phyloP scores from a whole-genome alignment of 1,140 invertebrate species.

The Drosophila watanabei region DNA sequence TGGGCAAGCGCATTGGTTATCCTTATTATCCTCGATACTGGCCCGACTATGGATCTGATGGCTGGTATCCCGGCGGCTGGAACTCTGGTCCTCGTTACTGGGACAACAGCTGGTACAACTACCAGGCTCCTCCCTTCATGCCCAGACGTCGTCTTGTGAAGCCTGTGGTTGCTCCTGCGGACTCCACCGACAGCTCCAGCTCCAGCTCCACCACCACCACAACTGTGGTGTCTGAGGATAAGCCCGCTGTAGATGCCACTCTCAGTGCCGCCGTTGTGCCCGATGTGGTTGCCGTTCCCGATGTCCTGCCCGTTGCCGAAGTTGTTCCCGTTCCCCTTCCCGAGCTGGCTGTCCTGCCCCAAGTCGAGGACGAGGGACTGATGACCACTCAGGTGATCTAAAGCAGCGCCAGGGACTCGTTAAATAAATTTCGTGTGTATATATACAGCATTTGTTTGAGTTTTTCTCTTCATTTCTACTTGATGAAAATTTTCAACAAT shows the following conservation, averaged over 20 bases:
- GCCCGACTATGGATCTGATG: constrained; percentile 28
- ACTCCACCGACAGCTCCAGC: background rate
- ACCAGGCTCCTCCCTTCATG: constrained; percentile 1
- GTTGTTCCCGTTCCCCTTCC: constrained; percentile 10
- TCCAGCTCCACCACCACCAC: constrained; percentile 12
- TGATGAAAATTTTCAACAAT: background rate
- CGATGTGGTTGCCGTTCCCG: constrained; percentile 11
- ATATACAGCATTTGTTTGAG: constrained; percentile 7
- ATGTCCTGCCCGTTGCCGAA: constrained; percentile 8
- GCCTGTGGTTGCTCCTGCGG: background rate
- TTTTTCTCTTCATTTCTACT: background rate
- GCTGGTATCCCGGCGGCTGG: constrained; percentile 40
- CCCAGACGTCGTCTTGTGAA: constrained; percentile 21
- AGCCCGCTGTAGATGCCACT: constrained; percentile 1
- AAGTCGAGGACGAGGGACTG: background rate
- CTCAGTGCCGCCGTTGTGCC: constrained; percentile 5
- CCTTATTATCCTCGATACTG: constrained; percentile 40
- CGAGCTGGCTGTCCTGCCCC: constrained; percentile 3
- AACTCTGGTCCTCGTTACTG: constrained; percentile 31
- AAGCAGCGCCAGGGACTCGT: background rate
- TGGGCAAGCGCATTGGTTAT: constrained; percentile 1
- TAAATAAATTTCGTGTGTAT: constrained; percentile 27
- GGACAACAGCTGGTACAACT: constrained; percentile 35
- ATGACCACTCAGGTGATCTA: constrained; percentile 28
- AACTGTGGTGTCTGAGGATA: background rate